A percentile compares a stretch with the other conserved stretches of the same genome.
These are phyloP conservation scores for Scarus forsteni DNA, from an alignment of 2,797 vertebrate species.

Conservation along the genomic window DNA sequence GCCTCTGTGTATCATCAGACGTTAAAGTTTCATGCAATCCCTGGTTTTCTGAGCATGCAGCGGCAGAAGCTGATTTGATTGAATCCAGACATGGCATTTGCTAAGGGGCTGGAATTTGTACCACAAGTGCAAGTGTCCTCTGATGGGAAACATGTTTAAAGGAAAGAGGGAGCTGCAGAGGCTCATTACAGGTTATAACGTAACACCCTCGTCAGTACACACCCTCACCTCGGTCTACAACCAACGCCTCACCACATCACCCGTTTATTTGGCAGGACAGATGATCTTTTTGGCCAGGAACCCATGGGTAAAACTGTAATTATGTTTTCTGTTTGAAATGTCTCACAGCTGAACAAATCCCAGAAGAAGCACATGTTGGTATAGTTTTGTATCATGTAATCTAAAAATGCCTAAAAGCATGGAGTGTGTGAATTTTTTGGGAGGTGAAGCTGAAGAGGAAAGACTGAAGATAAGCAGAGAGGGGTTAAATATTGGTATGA, in stretches of 20 bases:
- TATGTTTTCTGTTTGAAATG: slow-evolving; percentile 37
- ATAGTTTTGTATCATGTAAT: slow-evolving; percentile 47
- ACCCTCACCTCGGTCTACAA: slow-evolving; percentile 55
- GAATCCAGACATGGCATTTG: slow-evolving; percentile 79
- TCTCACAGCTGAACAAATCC: slow-evolving; percentile 58
- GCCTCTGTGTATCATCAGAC: slow-evolving; percentile 57
- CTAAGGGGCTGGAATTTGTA: slow-evolving; percentile 80
- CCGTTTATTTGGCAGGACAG: slow-evolving; percentile 2
- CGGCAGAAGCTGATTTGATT: slow-evolving; percentile 77
- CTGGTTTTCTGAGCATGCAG: slow-evolving; percentile 55
- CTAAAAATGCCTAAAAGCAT: slow-evolving; percentile 24
- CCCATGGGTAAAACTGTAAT: slow-evolving; percentile 37
- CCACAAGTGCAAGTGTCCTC: slow-evolving; percentile 80
- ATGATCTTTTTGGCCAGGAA: slow-evolving; percentile 34
- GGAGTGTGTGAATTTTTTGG: slow-evolving; percentile 21
- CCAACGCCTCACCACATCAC: slow-evolving; percentile 27
- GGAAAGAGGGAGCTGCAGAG: slow-evolving; percentile 52
- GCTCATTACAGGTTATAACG: slow-evolving; percentile 66
- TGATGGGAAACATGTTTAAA: slow-evolving; percentile 83
- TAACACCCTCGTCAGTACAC: slow-evolving; percentile 57
- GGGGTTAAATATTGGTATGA: slow-evolving; percentile 16
- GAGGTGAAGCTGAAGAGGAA: slow-evolving; percentile 5
- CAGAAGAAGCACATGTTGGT: slow-evolving; percentile 25
- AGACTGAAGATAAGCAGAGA: slow-evolving; percentile 22
- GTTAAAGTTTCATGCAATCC: slow-evolving; percentile 26